Evolutionary conservation across 2,888 invertebrate genomes (phyloP), one percentile per base, ranked within the genome.

Genomic region (Carabus problematicus): DNA sequence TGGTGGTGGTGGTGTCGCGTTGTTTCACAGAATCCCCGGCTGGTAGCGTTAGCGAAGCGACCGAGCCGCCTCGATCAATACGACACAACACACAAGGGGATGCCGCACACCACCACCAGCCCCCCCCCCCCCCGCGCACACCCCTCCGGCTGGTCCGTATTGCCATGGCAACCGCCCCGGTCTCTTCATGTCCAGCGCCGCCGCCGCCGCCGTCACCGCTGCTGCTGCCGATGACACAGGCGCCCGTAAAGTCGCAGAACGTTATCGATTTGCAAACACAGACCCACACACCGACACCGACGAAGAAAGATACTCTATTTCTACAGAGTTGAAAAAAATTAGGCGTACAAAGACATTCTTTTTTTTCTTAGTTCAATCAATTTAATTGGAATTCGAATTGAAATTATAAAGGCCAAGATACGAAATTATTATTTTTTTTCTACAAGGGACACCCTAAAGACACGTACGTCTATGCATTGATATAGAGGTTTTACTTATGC

Each of bases 11-110:
- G 16, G 16, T 3, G 52, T 4, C 14, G 16, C 52, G 52, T 45
- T 7, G 45, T 3, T 9, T 14, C 52, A 9, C 52, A 16, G 18
- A 54, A 64, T 43, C 43, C 55, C 56, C 55, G 56, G 19, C 64
- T 19, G n/a, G 3, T 1, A 29, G 29, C 29, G 29, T n/a, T n/a
- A 29, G 29, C 29, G 29, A 29, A 29, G n/a, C 29, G 29, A 29
- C 2, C 2, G 29, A 29, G 3, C 29, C 3, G 14, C 11, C 16
- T 12, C 12, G 52, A 52, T 52, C 52, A 52, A 52, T 52, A 52
- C 52, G 16, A 9, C 16, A 52, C n/a, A n/a, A n/a, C 6, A 29
- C 29, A 29, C 29, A 52, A 16, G 52, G 52, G 52, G 47, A 47
- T 47, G 47, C 12, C 19, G 52, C 49, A 49, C 49, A 49, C 49